These are phyloP conservation scores for Zaprionus camerounensis DNA, from an alignment of 1,140 invertebrate genomes.

Conservation along the genomic window DNA sequence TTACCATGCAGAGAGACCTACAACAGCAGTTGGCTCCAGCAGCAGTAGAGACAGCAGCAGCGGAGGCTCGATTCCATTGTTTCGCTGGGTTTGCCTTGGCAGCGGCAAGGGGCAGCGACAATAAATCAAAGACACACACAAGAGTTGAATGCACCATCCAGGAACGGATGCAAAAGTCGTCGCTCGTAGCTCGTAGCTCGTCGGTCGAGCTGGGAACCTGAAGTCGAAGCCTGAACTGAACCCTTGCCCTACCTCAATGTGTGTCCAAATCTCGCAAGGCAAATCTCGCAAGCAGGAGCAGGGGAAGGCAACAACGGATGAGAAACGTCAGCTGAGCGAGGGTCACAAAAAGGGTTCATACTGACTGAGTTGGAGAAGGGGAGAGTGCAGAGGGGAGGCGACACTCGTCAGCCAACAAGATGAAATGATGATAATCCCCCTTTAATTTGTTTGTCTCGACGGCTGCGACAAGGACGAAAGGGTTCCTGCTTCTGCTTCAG, in stretches of 20 bases:
- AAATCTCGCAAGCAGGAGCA: constrained; percentile 58
- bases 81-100: constrained; percentile 6
- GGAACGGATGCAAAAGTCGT: constrained; percentile 77
- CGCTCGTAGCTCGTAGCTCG: constrained; percentile 63
- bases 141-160: constrained; percentile 77
- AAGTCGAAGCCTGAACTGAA: constrained; percentile 36
- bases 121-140: constrained; percentile 77
- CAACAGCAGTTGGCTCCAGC: constrained; percentile 47
- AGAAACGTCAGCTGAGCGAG: constrained; percentile 74
- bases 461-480: constrained; percentile 51
- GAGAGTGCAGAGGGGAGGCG: background rate
- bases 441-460: constrained; percentile 58
- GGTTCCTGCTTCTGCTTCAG: constrained; percentile 13
- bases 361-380: background rate
- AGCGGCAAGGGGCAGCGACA: constrained; percentile 48
- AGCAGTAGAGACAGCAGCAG: constrained; percentile 2
- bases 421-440: constrained; percentile 65
- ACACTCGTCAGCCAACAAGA: constrained; percentile 32
- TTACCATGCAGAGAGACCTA: constrained; percentile 30
- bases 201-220: constrained; percentile 56
- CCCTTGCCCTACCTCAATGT: constrained; percentile 81
- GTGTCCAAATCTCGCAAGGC: constrained; percentile 58
- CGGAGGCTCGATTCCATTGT: constrained; percentile 70
- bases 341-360: constrained; percentile 54
- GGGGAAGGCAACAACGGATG: constrained; percentile 30